phyloP scores from a whole-genome alignment of 2,888 invertebrate species.

The Tetragnatha montana region DNA sequence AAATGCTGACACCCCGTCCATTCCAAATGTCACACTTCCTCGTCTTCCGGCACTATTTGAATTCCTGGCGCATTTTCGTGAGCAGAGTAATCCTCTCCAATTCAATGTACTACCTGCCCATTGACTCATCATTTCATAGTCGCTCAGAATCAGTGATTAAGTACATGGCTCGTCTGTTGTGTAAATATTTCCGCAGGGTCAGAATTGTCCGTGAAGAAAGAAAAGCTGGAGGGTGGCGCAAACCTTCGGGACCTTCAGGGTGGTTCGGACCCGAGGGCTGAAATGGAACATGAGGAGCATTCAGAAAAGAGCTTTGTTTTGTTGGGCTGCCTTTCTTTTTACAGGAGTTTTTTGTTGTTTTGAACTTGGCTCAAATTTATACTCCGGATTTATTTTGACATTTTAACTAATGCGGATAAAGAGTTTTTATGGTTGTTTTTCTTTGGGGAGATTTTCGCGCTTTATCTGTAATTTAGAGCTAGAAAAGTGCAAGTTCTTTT shows the following conservation, averaged over 20 bases:
- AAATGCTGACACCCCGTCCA: not conserved
- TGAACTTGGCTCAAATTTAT: no score
- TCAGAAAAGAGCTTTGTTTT: no score
- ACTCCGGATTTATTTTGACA: no score
- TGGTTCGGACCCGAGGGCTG: not conserved
- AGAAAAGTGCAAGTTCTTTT: no score
- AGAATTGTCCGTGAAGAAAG: no score
- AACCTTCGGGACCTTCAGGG: not conserved
- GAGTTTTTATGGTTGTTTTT: no score
- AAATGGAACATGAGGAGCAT: not conserved
- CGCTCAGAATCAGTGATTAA: not conserved
- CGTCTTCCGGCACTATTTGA: not conserved
- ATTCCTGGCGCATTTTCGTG: not conserved
- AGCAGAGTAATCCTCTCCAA: not conserved
- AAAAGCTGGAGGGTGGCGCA: not conserved
- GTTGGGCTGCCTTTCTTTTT: no score
- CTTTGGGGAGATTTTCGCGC: no score
- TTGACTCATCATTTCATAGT: not conserved
- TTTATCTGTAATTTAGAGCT: no score
- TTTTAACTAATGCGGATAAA: no score
- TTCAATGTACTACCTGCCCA: not conserved
- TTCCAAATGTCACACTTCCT: not conserved
- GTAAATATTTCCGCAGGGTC: not conserved
- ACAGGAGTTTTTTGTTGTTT: no score
- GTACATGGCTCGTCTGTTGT: not conserved